These are phyloP conservation scores for Alauda arvensis DNA, from an alignment of 2,797 vertebrate genomes.

Conservation along the genomic window DNA sequence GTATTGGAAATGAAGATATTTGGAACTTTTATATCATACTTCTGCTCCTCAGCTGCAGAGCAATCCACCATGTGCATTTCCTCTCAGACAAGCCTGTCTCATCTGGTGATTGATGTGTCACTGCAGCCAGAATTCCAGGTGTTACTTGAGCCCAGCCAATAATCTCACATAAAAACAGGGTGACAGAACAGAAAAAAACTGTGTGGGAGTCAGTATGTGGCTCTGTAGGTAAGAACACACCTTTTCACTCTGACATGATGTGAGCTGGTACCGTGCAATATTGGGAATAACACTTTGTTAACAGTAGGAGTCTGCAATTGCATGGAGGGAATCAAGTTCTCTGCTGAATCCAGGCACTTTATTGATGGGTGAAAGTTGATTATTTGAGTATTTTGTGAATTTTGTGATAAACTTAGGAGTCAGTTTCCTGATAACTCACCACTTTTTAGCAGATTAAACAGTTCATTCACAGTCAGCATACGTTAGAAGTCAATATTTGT, in stretches of 20 bases:
- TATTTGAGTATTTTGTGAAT: neutral
- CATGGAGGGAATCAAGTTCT: neutral
- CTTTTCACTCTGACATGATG: neutral
- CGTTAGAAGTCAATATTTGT: neutral
- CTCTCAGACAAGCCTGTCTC: neutral
- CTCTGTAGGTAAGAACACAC: neutral
- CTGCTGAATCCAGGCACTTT: neutral
- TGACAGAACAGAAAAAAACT: neutral
- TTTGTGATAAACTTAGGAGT: neutral
- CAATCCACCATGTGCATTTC: neutral
- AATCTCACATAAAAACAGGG: neutral
- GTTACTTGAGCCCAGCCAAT: neutral
- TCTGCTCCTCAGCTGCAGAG: neutral
- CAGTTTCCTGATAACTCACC: neutral
- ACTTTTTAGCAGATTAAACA: neutral
- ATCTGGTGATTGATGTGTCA: neutral
- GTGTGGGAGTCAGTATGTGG: neutral
- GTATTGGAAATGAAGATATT: neutral
- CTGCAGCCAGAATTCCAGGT: neutral
- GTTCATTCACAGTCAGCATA: neutral
- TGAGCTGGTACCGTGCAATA: accelerated
- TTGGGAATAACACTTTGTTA: neutral
- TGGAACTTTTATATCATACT: neutral
- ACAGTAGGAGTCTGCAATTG: neutral
- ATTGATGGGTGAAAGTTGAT: neutral